A percentile compares a stretch with the other conserved stretches of the same genome.
Conservation (phyloP, 1,140 invertebrate genomes). For the Andrena cerasifolii region DNA sequence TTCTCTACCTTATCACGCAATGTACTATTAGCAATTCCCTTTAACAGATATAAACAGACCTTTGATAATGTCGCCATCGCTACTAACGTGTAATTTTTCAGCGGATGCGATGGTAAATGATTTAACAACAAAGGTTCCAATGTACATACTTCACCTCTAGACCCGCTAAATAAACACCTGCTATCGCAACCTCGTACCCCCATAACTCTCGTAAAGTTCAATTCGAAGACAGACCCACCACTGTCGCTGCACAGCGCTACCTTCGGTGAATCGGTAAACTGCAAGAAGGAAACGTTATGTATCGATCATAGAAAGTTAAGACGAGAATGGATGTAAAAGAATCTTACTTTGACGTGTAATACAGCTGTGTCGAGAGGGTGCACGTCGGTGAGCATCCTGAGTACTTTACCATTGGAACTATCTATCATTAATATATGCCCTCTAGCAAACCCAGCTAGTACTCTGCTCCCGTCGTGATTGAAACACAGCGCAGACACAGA, state of each 20-base stretch:
- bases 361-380: slow-evolving; percentile 94
- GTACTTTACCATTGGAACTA: slow-evolving; percentile 88
- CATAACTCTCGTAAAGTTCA: slow-evolving; percentile 94
- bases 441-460: slow-evolving; percentile 93
- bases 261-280: slow-evolving; percentile 89
- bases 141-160: slow-evolving; percentile 96
- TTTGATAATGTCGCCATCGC: slow-evolving; percentile 97
- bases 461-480: slow-evolving; percentile 92
- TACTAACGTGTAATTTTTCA: slow-evolving; percentile 90
- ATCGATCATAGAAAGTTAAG: neutral
- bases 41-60: slow-evolving; percentile 77
- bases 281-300: neutral
- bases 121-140: slow-evolving; percentile 92
- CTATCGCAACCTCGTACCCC: slow-evolving; percentile 94
- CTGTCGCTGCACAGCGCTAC: slow-evolving; percentile 95
- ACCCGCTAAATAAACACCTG: slow-evolving; percentile 95
- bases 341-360: slow-evolving; percentile 90
- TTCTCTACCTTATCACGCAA: too few species aligned
- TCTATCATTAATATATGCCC: slow-evolving; percentile 94
- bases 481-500: slow-evolving; percentile 94
- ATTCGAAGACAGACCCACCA: slow-evolving; percentile 98
- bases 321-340: neutral
- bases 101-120: slow-evolving; percentile 86
- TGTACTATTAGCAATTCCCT: slow-evolving; percentile 1
- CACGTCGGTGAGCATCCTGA: slow-evolving; percentile 91